These are phyloP conservation scores for Athripsodes cinereus DNA, from an alignment of 2,888 invertebrate genomes.

Conservation along the genomic window DNA sequence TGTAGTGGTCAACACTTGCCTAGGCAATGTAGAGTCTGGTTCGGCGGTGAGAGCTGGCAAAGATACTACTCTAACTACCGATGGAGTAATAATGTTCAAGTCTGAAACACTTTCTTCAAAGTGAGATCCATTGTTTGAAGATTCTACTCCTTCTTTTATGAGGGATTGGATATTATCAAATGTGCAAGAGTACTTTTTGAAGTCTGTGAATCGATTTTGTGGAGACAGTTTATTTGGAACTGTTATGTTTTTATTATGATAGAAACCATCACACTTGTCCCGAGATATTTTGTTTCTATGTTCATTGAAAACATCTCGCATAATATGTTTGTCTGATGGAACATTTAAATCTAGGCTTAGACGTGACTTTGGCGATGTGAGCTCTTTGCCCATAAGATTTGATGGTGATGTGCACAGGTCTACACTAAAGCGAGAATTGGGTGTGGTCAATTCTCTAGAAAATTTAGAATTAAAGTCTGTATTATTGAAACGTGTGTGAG, in stretches of 20 bases:
- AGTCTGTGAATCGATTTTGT: conserved; percentile 53
- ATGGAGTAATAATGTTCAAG: conserved; percentile 56
- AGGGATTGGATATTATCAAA: conserved; percentile 72
- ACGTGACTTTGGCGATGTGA: conserved; percentile 55
- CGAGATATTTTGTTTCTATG: conserved; percentile 43
- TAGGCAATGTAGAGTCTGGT: conserved; percentile 48
- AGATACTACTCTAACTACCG: conserved; percentile 62
- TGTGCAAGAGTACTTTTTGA: conserved; percentile 67
- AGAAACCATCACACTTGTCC: conserved; percentile 23
- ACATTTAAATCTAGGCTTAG: conserved; percentile 54
- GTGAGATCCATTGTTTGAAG: conserved; percentile 42
- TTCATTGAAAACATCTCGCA: conserved; percentile 44
- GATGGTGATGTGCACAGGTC: conserved; percentile 60
- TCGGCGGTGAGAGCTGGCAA: conserved; percentile 58
- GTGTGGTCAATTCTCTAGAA: conserved; percentile 54
- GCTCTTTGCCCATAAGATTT: conserved; percentile 48
- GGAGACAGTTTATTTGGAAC: conserved; percentile 48
- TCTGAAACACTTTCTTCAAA: conserved; percentile 57
- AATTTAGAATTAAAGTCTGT: conserved; percentile 50
- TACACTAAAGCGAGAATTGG: conserved; percentile 61
- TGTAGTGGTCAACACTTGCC: conserved; percentile 61
- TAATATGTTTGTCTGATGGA: conserved; percentile 43
- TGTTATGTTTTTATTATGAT: conserved; percentile 20
- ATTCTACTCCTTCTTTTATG: conserved; percentile 62
- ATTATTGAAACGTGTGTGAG: conserved; percentile 55